Conservation (phyloP, 2,797 vertebrate genomes). For the Cossypha heuglini region DNA sequence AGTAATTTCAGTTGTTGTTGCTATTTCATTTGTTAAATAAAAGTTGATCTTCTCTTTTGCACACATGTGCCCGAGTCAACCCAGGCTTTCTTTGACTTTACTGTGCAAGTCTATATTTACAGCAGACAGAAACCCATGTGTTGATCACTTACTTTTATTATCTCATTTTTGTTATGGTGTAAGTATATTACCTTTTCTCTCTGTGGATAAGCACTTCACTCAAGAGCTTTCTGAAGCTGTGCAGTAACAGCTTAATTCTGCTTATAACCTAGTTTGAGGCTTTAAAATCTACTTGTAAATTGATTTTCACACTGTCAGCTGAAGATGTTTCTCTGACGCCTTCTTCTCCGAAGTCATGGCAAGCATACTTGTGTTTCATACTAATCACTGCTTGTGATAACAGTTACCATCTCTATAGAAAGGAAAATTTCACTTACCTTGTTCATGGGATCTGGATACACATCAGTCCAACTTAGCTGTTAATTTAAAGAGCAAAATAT, state of each 20-base stretch:
- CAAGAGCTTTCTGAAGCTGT: background rate
- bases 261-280: background rate
- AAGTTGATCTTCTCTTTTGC: background rate
- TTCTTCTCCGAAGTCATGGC: background rate
- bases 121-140: background rate
- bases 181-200: background rate
- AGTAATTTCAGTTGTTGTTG: background rate
- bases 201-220: background rate
- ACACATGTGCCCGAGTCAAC: background rate
- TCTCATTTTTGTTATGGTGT: background rate
- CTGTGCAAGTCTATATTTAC: background rate
- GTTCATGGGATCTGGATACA: background rate
- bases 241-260: background rate
- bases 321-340: background rate
- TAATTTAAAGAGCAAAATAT: background rate
- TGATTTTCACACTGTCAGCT: background rate
- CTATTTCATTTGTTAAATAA: background rate
- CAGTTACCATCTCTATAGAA: background rate
- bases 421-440: background rate
- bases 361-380: background rate
- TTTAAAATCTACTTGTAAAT: constrained; percentile 25
- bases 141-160: background rate
- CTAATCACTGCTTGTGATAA: background rate
- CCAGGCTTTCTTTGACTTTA: background rate
- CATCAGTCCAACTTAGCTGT: background rate